Evolutionary conservation across 2,888 invertebrate genomes (phyloP).

Genomic region (Archaeoteleia sp.): DNA sequence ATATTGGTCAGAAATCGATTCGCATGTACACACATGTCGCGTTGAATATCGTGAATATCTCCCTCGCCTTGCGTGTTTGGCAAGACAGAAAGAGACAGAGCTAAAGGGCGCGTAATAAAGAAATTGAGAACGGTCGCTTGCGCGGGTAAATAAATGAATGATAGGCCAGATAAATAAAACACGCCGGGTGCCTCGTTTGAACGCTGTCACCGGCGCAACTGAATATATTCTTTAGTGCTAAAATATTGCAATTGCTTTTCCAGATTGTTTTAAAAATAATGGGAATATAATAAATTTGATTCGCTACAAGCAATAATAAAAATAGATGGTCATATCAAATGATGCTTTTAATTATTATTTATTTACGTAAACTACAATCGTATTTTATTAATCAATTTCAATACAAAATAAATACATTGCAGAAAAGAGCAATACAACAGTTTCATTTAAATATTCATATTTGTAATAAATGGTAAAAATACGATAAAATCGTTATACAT

Average conservation of each 20-base stretch:
- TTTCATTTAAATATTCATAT: no score
- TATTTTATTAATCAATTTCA: no score
- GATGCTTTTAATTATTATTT: no score
- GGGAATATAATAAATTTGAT: no score
- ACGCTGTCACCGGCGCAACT: neutral
- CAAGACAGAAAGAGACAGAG: neutral
- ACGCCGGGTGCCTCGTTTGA: neutral
- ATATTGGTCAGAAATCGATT: constrained; percentile 22
- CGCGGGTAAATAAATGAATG: constrained; percentile 4
- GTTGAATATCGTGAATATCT: constrained; percentile 7
- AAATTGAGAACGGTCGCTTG: constrained; percentile 6
- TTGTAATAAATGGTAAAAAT: no score
- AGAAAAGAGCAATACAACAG: no score
- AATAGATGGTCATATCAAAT: no score
- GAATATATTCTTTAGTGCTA: neutral
- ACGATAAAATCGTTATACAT: no score
- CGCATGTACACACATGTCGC: constrained; percentile 11
- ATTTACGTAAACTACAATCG: no score
- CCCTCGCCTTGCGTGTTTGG: constrained; percentile 3
- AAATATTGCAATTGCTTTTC: neutral
- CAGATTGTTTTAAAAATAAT: no score
- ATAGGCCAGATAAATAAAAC: constrained; percentile 3
- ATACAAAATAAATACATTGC: no score
- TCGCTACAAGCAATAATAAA: no score
- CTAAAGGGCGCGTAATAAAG: neutral